A percentile compares a stretch with the other conserved stretches of the same genome.
phyloP scores from a whole-genome alignment of 2,888 invertebrate species.

The Brassicogethes aeneus region DNA sequence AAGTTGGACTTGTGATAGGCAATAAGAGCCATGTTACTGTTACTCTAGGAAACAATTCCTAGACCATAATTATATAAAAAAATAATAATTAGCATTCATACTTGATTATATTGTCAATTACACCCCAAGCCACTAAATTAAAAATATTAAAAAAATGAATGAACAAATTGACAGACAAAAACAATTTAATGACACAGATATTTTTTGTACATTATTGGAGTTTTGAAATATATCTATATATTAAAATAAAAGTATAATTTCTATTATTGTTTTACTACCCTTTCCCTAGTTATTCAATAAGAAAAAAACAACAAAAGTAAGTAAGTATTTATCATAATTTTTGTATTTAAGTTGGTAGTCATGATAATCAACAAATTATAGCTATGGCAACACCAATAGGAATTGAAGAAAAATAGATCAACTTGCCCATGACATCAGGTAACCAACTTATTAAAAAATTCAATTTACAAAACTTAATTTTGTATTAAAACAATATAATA shows the following conservation, averaged over 20 bases:
- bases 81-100: conserved; percentile 36
- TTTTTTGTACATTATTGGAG: conserved; percentile 67
- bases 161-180: conserved; percentile 51
- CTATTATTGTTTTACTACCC: conserved; percentile 15
- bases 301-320: too few relatives aligned
- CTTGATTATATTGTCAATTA: conserved; percentile 45
- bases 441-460: too few relatives aligned
- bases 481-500: too few relatives aligned
- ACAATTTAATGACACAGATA: conserved; percentile 54
- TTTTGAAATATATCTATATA: conserved; percentile 58
- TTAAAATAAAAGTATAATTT: conserved; percentile 38
- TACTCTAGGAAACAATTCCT: conserved; percentile 39
- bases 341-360: too few relatives aligned
- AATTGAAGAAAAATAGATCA: too few relatives aligned
- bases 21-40: conserved; percentile 41
- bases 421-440: too few relatives aligned
- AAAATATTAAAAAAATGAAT: conserved; percentile 30
- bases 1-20: conserved; percentile 44
- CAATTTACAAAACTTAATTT: too few relatives aligned
- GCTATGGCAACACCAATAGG: too few relatives aligned
- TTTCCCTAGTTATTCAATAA: too few relatives aligned
- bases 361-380: too few relatives aligned
- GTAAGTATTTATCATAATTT: too few relatives aligned
- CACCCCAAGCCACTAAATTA: conserved; percentile 38
- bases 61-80: conserved; percentile 38